A percentile compares a stretch with the other conserved stretches of the same genome.
Evolutionary conservation across 2,113 vertebrate species (phyloP).

Genomic region (Lynx canadensis): DNA sequence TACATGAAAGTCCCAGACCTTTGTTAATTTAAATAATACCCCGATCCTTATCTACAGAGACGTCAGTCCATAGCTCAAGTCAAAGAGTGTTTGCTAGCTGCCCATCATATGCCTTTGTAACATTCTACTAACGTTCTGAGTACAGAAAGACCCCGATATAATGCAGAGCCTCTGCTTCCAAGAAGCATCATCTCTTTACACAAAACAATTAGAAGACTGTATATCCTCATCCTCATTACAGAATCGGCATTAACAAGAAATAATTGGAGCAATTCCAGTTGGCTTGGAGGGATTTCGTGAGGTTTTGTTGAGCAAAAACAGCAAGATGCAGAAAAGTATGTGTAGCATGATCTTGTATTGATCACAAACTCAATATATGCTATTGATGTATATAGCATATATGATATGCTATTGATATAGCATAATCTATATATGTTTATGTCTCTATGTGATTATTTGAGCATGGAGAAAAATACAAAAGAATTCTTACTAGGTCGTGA

Average conservation of each 20-base stretch:
- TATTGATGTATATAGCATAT: not conserved
- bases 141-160: not conserved
- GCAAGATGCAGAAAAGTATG: not conserved
- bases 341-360: not conserved
- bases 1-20: not conserved
- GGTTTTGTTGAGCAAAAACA: conserved; percentile 48
- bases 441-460: conserved; percentile 1
- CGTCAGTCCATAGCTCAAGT: not conserved
- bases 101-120: not conserved
- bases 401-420: not conserved
- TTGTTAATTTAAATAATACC: not conserved
- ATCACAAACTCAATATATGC: not conserved
- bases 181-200: not conserved
- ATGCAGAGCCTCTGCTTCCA: not conserved
- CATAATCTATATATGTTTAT: not conserved
- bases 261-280: conserved; percentile 24
- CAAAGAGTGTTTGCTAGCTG: not conserved
- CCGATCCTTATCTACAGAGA: not conserved
- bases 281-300: conserved; percentile 25
- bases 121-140: not conserved
- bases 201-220: conserved; percentile 11
- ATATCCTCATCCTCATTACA: not conserved
- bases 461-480: not conserved
- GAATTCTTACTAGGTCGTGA: not conserved
- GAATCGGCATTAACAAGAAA: conserved; percentile 42